Conservation (phyloP, 2,113 vertebrate genomes). For the Oreochromis tanganicae region DNA sequence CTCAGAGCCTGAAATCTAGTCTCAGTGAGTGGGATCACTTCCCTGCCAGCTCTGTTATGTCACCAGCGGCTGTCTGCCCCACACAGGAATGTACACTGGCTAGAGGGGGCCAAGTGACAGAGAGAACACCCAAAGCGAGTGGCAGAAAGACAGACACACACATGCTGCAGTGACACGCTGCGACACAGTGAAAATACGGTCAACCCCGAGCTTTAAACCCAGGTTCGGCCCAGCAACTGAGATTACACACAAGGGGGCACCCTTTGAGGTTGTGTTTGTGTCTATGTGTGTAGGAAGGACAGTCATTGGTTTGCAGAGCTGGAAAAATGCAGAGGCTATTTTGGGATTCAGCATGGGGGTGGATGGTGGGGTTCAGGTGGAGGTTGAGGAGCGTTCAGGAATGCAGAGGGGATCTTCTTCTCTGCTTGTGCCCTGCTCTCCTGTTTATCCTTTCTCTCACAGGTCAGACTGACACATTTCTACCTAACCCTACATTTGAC, state of each 20-base stretch:
- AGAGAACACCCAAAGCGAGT: neutral
- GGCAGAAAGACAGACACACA: conserved; percentile 2
- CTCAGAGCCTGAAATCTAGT: conserved; percentile 1
- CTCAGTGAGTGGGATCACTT: conserved; percentile 11
- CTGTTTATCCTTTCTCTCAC: neutral
- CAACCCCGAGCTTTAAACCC: neutral
- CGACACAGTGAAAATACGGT: neutral
- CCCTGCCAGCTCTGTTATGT: conserved; percentile 43
- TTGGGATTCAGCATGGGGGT: neutral
- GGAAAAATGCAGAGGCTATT: conserved; percentile 36
- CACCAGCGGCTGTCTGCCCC: conserved; percentile 51
- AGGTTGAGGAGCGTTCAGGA: conserved; percentile 21
- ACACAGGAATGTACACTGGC: conserved; percentile 30
- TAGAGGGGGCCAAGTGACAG: neutral
- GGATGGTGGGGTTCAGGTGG: conserved; percentile 12
- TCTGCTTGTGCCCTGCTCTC: no score
- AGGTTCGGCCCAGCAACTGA: neutral
- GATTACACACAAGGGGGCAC: neutral
- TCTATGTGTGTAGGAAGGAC: neutral
- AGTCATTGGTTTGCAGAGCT: neutral
- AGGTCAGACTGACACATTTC: neutral
- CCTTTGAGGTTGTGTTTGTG: neutral
- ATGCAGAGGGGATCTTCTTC: neutral
- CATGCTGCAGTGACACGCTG: neutral
- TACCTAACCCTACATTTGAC: neutral